phyloP scores from a whole-genome alignment of 2,888 invertebrate species.

The Nematopogon swammerdamellus region DNA sequence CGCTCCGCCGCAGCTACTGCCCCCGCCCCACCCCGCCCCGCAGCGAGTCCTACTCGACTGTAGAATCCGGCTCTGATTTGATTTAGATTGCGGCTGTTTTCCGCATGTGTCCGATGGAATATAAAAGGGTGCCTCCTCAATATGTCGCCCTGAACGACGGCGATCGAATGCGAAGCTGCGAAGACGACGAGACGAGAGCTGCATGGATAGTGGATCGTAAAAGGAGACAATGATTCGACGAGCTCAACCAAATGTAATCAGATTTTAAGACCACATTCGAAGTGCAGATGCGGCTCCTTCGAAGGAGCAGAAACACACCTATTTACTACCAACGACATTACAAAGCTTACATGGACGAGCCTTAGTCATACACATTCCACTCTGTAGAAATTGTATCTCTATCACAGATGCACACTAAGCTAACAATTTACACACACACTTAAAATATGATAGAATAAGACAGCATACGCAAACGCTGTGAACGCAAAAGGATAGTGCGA shows the following conservation, averaged over 20 bases:
- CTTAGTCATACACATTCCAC: too few species aligned
- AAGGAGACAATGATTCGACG: neutral
- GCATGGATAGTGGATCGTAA: neutral
- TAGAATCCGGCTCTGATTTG: neutral
- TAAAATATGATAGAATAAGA: too few species aligned
- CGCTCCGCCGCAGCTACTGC: neutral
- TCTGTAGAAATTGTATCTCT: too few species aligned
- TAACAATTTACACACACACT: too few species aligned
- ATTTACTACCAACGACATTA: too few species aligned
- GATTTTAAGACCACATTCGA: neutral
- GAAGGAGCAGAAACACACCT: too few species aligned
- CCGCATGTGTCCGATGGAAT: neutral
- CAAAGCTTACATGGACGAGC: too few species aligned
- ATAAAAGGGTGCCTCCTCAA: neutral
- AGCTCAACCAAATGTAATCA: neutral
- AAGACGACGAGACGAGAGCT: neutral
- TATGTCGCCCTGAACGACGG: neutral
- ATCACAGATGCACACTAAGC: too few species aligned
- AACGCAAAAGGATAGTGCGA: too few species aligned
- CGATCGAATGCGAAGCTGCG: too few species aligned
- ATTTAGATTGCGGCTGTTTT: neutral
- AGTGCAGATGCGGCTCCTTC: too few species aligned
- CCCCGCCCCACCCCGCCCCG: neutral
- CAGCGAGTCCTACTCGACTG: neutral
- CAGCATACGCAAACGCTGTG: too few species aligned